Evolutionary conservation across 2,888 invertebrate genomes (phyloP).

Genomic region (Lumbricus terrestris): DNA sequence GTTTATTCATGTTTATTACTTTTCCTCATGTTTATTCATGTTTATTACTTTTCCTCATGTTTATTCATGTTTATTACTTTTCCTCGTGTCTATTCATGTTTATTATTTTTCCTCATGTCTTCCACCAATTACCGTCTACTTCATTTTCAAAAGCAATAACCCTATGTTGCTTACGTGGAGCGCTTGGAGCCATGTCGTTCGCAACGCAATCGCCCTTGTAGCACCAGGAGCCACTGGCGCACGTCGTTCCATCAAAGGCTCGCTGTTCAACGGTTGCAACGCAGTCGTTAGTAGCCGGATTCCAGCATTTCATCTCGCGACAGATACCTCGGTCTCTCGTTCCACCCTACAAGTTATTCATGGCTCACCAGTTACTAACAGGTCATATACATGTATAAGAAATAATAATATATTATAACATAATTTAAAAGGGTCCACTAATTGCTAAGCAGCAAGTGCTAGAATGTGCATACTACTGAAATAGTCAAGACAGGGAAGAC

Average conservation of each 20-base stretch:
- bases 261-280: slow-evolving; percentile 38
- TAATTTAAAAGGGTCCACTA: background rate
- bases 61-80: too few species aligned
- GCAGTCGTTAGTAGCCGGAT: slow-evolving; percentile 35
- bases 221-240: slow-evolving; percentile 42
- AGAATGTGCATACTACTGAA: too few species aligned
- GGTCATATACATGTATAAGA: too few species aligned
- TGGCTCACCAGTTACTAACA: too few species aligned
- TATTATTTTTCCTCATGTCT: too few species aligned
- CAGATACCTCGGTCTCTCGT: slow-evolving; percentile 27
- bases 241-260: slow-evolving; percentile 44
- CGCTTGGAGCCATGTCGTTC: slow-evolving; percentile 18
- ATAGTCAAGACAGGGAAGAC: background rate
- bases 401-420: too few species aligned
- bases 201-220: slow-evolving; percentile 10
- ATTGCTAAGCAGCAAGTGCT: background rate
- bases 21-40: too few species aligned
- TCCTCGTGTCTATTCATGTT: too few species aligned
- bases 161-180: slow-evolving; percentile 16
- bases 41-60: too few species aligned
- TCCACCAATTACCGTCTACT: too few species aligned
- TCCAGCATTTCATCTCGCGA: slow-evolving; percentile 17
- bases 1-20: too few species aligned
- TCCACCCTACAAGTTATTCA: slow-evolving; percentile 23
- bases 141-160: background rate